Evolutionary conservation across 2,888 invertebrate species (phyloP).

Genomic region (Philereme vetulata): DNA sequence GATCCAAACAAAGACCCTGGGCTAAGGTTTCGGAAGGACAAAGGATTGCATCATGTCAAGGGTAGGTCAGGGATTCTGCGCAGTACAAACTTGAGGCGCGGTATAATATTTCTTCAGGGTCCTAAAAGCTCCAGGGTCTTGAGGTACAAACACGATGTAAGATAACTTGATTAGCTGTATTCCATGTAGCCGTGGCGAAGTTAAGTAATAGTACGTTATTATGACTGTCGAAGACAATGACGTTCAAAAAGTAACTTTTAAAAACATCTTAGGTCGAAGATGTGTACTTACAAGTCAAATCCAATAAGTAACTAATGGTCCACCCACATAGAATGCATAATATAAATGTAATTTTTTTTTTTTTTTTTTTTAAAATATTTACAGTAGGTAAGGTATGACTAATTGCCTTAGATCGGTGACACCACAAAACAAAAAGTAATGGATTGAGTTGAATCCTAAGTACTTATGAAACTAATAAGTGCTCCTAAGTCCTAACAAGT

Average conservation of each 20-base stretch:
- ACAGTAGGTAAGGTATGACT: neutral
- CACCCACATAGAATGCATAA: neutral
- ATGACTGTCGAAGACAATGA: neutral
- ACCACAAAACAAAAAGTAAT: neutral
- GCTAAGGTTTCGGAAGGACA: conserved; percentile 57
- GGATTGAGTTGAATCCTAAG: neutral
- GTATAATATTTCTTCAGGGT: conserved; percentile 18
- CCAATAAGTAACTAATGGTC: neutral
- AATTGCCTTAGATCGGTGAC: neutral
- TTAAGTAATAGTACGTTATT: neutral
- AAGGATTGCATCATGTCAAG: conserved; percentile 75
- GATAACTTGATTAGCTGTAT: conserved; percentile 7
- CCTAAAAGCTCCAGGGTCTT: conserved; percentile 16
- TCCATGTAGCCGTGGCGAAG: neutral
- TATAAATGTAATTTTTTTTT: too few species aligned
- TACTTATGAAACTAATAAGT: too few species aligned
- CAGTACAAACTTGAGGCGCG: conserved; percentile 44
- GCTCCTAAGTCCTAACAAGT: conserved; percentile 11
- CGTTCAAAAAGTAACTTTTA: too few species aligned
- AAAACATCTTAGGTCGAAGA: too few species aligned
- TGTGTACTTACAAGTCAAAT: neutral
- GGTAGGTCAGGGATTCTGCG: conserved; percentile 80
- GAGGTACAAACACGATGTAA: conserved; percentile 3
- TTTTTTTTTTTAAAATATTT: too few species aligned
- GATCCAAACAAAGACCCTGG: conserved; percentile 23